These are phyloP conservation scores for Trididemnum clinides DNA, from an alignment of 23 tunicate species.

Conservation along the genomic window DNA sequence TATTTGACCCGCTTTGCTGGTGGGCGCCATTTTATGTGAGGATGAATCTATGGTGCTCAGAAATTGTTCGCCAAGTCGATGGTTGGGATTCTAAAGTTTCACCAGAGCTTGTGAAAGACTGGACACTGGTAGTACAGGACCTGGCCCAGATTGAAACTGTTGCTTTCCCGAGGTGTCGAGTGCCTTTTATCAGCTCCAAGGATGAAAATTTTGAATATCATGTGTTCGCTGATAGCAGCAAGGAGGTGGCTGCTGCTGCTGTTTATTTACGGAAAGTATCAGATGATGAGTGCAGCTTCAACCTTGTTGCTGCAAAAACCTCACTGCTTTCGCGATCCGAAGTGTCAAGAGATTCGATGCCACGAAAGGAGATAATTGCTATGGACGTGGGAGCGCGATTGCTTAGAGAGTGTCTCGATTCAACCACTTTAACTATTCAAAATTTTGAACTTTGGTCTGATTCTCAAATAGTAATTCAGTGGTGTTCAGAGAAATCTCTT, in stretches of 20 bases:
- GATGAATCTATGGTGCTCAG: background rate
- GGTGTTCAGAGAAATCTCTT: background rate
- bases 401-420: background rate
- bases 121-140: background rate
- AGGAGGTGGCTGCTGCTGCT: no score
- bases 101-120: background rate
- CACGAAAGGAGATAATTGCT: background rate
- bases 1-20: slow-evolving; percentile 16
- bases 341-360: background rate
- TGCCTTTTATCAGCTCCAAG: no score
- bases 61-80: background rate
- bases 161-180: background rate
- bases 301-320: background rate
- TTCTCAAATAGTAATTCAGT: background rate
- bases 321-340: background rate
- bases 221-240: no score
- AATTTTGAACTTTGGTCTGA: slow-evolving; percentile 7
- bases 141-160: background rate
- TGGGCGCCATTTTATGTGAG: background rate
- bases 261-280: no score
- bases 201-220: no score
- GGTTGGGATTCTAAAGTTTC: background rate
- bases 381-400: background rate
- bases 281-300: background rate
- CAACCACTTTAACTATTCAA: background rate